phyloP scores from a whole-genome alignment of 2,888 invertebrate species.

The Scaptomyza parva region DNA sequence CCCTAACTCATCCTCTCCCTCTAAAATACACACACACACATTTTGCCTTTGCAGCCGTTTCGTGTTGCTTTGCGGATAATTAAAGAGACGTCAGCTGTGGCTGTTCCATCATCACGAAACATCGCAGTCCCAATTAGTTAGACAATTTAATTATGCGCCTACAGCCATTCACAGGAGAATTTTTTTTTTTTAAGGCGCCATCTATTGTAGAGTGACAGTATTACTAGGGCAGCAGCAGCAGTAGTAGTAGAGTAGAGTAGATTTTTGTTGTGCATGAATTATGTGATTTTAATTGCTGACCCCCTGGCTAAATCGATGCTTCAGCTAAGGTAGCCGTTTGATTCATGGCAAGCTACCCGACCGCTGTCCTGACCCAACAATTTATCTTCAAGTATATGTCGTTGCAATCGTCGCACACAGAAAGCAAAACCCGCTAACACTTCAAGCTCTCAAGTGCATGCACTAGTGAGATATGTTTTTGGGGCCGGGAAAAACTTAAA shows the following conservation, averaged over 20 bases:
- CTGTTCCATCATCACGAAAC: constrained; percentile 53
- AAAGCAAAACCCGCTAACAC: constrained; percentile 44
- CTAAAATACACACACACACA: constrained; percentile 25
- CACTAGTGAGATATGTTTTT: background rate
- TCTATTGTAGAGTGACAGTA: background rate
- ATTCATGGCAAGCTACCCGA: constrained; percentile 50
- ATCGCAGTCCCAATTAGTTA: constrained; percentile 49
- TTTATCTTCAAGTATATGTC: constrained; percentile 64
- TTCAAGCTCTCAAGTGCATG: constrained; percentile 26
- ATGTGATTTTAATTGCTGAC: constrained; percentile 73
- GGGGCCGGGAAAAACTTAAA: background rate
- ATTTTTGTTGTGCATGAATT: constrained; percentile 61
- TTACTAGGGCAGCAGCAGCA: constrained; percentile 14
- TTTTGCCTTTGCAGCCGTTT: constrained; percentile 16
- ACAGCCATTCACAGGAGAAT: constrained; percentile 12
- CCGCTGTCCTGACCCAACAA: constrained; percentile 52
- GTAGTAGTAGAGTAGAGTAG: constrained; percentile 4
- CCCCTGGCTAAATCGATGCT: constrained; percentile 41
- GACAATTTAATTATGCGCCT: constrained; percentile 58
- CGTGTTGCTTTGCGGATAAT: constrained; percentile 54
- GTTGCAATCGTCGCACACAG: constrained; percentile 16
- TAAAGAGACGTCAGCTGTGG: constrained; percentile 69
- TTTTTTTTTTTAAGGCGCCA: constrained; percentile 5
- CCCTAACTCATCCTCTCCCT: background rate
- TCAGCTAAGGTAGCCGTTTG: constrained; percentile 23